These are phyloP conservation scores for Drosophila sp. DNA, from an alignment of 1,140 invertebrate species.

Conservation along the genomic window DNA sequence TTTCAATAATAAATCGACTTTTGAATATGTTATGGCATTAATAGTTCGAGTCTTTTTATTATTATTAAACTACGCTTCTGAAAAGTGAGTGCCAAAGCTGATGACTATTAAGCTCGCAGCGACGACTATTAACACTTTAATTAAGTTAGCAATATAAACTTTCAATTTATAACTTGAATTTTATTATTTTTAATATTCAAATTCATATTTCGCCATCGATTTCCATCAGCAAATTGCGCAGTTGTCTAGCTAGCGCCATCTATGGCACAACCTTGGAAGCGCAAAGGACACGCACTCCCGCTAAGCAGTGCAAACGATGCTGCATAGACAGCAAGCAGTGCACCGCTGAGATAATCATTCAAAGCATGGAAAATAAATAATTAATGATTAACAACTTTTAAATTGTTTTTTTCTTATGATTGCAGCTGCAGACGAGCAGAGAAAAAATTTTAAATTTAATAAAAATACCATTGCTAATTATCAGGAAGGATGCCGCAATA, in stretches of 20 bases:
- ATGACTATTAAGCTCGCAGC: neutral
- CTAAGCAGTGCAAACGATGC: conserved; percentile 63
- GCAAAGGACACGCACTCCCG: conserved; percentile 7
- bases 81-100: neutral
- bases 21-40: conserved; percentile 3
- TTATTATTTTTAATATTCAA: neutral
- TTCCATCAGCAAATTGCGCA: neutral
- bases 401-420: conserved; percentile 22
- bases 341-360: neutral
- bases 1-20: neutral
- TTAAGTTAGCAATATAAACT: neutral
- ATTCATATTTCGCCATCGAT: too few relatives aligned
- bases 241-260: conserved; percentile 53
- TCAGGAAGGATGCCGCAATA: conserved; percentile 19
- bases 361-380: conserved; percentile 1
- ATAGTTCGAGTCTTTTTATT: conserved; percentile 1
- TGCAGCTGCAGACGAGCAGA: conserved; percentile 12
- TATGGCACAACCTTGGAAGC: conserved; percentile 48
- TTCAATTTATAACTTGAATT: neutral
- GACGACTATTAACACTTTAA: conserved; percentile 1
- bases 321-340: conserved; percentile 24
- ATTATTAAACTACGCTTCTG: neutral
- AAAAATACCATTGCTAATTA: conserved; percentile 9
- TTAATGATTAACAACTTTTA: neutral
- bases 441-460: neutral